A percentile compares a stretch with the other conserved stretches of the same genome.
phyloP scores from a whole-genome alignment of 2,113 vertebrate genomes.

The Atrichornis clamosus region DNA sequence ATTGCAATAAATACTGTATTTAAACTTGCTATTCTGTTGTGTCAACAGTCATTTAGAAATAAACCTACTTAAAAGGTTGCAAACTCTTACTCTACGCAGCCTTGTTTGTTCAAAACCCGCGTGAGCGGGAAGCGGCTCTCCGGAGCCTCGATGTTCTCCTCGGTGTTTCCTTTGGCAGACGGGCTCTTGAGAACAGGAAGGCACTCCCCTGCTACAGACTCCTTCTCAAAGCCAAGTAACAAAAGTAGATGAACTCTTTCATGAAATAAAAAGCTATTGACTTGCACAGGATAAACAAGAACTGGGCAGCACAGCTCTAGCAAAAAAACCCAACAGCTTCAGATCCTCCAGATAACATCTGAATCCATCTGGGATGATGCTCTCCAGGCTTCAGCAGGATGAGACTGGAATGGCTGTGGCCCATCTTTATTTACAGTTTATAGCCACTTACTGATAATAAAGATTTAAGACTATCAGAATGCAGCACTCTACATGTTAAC shows the following conservation, averaged over 20 bases:
- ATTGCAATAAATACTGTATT: slow-evolving; percentile 27
- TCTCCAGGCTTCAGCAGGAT: background rate
- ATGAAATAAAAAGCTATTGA: slow-evolving; percentile 13
- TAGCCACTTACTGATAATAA: background rate
- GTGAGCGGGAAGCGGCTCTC: slow-evolving; percentile 40
- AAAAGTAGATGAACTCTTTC: slow-evolving; percentile 55
- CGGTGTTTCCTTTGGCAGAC: slow-evolving; percentile 73
- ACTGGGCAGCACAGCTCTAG: slow-evolving; percentile 7
- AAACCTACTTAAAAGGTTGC: background rate
- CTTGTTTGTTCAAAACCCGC: background rate
- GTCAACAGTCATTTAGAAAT: background rate
- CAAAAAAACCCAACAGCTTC: background rate
- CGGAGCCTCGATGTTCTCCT: slow-evolving; percentile 59
- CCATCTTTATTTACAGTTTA: background rate
- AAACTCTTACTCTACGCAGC: background rate
- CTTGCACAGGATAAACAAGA: slow-evolving; percentile 62
- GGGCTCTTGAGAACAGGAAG: slow-evolving; percentile 72
- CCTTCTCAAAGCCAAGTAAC: slow-evolving; percentile 66
- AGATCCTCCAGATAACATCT: background rate
- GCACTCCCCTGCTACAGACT: slow-evolving; percentile 69
- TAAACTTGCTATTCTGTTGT: slow-evolving; percentile 2
- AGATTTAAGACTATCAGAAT: background rate
- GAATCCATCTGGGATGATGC: background rate
- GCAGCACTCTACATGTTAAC: background rate
- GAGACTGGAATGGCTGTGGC: background rate